These are phyloP conservation scores for Myzus persicae DNA, from an alignment of 1,140 invertebrate genomes.

Conservation along the genomic window DNA sequence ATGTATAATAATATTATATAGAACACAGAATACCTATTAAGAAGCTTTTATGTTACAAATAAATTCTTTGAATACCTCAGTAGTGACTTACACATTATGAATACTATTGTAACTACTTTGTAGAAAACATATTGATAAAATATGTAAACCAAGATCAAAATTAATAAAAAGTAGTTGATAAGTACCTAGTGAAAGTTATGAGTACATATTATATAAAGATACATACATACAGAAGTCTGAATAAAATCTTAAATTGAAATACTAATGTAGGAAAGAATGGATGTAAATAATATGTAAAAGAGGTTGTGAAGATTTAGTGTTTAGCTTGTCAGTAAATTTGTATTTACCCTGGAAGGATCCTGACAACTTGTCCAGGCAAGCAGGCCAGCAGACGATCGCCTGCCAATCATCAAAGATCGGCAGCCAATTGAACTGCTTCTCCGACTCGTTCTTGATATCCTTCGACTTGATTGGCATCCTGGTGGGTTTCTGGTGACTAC, in stretches of 20 bases:
- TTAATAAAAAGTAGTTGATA: background rate
- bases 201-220: background rate
- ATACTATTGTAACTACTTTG: background rate
- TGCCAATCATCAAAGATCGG: slow-evolving; percentile 45
- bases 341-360: slow-evolving; percentile 56
- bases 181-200: too few species aligned
- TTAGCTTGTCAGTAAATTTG: background rate
- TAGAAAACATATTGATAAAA: background rate
- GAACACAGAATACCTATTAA: too few species aligned
- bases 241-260: background rate
- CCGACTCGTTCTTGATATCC: slow-evolving; percentile 53
- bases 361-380: slow-evolving; percentile 50
- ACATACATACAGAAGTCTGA: background rate
- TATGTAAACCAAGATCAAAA: background rate
- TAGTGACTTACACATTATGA: background rate
- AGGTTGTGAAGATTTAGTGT: too few species aligned
- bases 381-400: slow-evolving; percentile 53
- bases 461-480: slow-evolving; percentile 28
- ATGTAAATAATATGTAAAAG: too few species aligned
- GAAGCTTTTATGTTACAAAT: too few species aligned
- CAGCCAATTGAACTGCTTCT: slow-evolving; percentile 56
- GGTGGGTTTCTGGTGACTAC: slow-evolving; percentile 5
- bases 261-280: background rate
- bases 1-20: too few species aligned
- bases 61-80: background rate